A percentile compares a stretch with the other conserved stretches of the same genome.
phyloP scores from a whole-genome alignment of 1,140 invertebrate genomes.

The Panagrolaimus sp. region DNA sequence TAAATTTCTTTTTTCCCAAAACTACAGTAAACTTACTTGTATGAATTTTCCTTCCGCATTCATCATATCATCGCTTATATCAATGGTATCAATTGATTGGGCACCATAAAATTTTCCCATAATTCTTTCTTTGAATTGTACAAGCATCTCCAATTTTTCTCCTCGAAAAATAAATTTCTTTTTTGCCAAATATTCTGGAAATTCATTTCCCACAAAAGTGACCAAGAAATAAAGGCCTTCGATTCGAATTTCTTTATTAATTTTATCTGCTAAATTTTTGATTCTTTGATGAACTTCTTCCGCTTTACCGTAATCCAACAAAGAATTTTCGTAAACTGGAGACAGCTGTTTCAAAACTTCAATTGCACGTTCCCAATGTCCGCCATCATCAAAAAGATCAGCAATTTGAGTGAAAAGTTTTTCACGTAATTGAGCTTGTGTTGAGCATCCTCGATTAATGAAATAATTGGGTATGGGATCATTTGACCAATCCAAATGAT shows the following conservation, averaged over 20 bases:
- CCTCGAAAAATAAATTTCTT: conserved; percentile 87
- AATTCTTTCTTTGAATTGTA: conserved; percentile 78
- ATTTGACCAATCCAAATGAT: too few species aligned
- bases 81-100: conserved; percentile 45
- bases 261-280: conserved; percentile 76
- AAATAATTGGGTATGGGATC: too few species aligned
- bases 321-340: conserved; percentile 77
- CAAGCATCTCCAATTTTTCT: conserved; percentile 80
- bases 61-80: conserved; percentile 30
- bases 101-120: conserved; percentile 62
- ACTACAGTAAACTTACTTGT: conserved; percentile 20
- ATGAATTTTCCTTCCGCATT: conserved; percentile 32
- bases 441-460: conserved; percentile 61
- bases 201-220: conserved; percentile 80
- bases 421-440: conserved; percentile 68
- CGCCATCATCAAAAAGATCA: conserved; percentile 76
- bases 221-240: conserved; percentile 87
- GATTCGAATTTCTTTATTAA: conserved; percentile 73
- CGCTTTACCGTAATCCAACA: conserved; percentile 76
- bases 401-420: conserved; percentile 70
- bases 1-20: not conserved
- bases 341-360: conserved; percentile 79
- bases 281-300: conserved; percentile 60
- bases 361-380: conserved; percentile 89
- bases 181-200: conserved; percentile 80